phyloP scores from a whole-genome alignment of 2,113 vertebrate species.

The Loxodonta africana region DNA sequence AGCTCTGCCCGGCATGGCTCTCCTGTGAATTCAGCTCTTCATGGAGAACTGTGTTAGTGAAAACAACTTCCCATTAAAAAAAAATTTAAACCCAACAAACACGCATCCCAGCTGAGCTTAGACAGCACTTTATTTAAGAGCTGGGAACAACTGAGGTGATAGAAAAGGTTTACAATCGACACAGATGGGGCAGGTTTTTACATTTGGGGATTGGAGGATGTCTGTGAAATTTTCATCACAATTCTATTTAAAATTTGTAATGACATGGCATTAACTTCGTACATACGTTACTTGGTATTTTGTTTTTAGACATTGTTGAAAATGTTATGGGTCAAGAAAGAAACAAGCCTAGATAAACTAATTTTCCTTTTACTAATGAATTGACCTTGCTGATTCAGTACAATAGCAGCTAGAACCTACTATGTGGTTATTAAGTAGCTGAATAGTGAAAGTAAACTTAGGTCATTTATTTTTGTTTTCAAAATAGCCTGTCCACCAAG shows the following conservation, averaged over 20 bases:
- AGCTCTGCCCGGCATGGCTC: background rate
- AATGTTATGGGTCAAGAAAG: conserved; percentile 36
- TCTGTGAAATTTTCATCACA: background rate
- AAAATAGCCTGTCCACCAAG: background rate
- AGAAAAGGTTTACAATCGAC: background rate
- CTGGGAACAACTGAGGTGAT: background rate
- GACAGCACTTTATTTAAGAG: background rate
- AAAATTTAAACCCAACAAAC: background rate
- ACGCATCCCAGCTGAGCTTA: background rate
- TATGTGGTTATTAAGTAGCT: background rate
- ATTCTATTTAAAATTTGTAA: conserved; percentile 52
- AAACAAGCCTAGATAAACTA: conserved; percentile 52
- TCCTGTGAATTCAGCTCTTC: background rate
- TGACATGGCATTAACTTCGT: conserved; percentile 18
- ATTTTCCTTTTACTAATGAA: conserved; percentile 66
- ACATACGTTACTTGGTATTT: background rate
- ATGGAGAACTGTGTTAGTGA: background rate
- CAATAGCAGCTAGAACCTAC: background rate
- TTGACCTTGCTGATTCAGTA: background rate
- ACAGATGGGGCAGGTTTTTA: background rate
- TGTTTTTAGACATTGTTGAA: conserved; percentile 69
- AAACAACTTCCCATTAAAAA: background rate
- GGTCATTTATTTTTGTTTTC: conserved; percentile 61
- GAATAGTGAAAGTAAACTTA: conserved; percentile 8
- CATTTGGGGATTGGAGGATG: background rate